Base-by-base conservation (phyloP, 2,888 invertebrate species). In the Thecocarcelia acutangulata region DNA sequence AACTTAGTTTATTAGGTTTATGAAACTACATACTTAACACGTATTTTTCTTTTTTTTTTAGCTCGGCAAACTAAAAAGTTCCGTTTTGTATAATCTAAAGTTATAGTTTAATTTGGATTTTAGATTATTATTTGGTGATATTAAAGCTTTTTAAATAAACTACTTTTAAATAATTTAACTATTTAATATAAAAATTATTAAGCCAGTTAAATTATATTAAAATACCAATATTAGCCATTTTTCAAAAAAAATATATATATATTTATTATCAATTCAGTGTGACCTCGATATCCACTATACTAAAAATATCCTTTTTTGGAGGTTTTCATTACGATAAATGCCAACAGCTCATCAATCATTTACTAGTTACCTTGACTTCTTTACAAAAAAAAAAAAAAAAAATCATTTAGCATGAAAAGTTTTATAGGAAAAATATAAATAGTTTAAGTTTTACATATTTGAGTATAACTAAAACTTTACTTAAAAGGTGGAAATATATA, bases 281-380 rank as follows among this genome's bases (percentile, higher is more conserved):
- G 75, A 75, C 75, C 75, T 75, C 58, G 66, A 75, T 68, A 59
- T 75, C 15, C n/a, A 28, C 50, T 52, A 15, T 52, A 37, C 74
- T 56, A 28, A 64, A 74, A 75, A 75, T 44, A 68, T 68, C 19
- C 21, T 56, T 44, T 58, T 61, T 13, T 54, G 46, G 37, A 21
- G 58, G 37, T 58, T 61, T 48, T 17, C 28, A 75, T 74, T 56
- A 46, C n/a, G 13, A 46, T 56, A 28, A 58, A 74, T 59, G 19
- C 66, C 66, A 66, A 52, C 52, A 68, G 19, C 44, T 44, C 59
- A 33, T 15, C 66, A 61, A n/a, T n/a, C n/a, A n/a, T n/a, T n/a
- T 42, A 61, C 21, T 61, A 58, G 46, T 66, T 76, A 52, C 75
- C 68, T 68, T 76, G 68, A 68, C 59, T 68, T 19, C 42, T 59